Evolutionary conservation across 2,113 vertebrate species (phyloP).

Genomic region (Nesospiza acunhae): DNA sequence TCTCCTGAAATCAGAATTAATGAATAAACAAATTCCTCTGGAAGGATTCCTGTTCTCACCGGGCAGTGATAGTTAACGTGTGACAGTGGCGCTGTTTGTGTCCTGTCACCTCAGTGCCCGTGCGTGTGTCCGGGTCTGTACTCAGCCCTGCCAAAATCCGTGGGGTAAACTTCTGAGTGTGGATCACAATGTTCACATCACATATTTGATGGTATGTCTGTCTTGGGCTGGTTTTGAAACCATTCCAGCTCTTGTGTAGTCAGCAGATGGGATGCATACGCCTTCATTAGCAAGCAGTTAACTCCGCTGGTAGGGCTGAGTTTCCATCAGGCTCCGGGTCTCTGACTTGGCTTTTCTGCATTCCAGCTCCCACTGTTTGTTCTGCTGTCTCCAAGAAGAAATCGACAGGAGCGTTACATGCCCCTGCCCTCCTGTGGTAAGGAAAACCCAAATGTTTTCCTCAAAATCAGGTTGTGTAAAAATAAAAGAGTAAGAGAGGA

Average conservation of each 20-base stretch:
- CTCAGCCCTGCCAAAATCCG: accelerated
- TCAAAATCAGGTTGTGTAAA: slow-evolving; percentile 1
- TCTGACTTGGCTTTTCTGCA: slow-evolving; percentile 33
- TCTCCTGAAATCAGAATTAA: slow-evolving; percentile 55
- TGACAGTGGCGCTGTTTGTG: not conserved
- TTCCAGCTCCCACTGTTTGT: slow-evolving; percentile 42
- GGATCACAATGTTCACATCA: not conserved
- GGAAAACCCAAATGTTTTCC: not conserved
- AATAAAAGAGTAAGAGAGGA: not conserved
- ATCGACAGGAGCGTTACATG: not conserved
- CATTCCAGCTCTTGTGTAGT: slow-evolving; percentile 39
- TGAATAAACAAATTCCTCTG: slow-evolving; percentile 34
- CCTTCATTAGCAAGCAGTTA: slow-evolving; percentile 62
- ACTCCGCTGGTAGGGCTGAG: not conserved
- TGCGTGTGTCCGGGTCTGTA: not conserved
- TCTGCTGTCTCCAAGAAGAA: not conserved
- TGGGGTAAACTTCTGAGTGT: not conserved
- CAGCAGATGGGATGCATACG: slow-evolving; percentile 61
- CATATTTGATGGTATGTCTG: not conserved
- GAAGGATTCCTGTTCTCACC: not conserved
- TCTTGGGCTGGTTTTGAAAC: slow-evolving; percentile 43
- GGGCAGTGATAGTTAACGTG: not conserved
- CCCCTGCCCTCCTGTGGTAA: slow-evolving; percentile 59
- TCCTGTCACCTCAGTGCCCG: not conserved
- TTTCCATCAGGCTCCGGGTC: slow-evolving; percentile 10